phyloP scores from a whole-genome alignment of 2,888 invertebrate genomes.

The Carpatolechia fugitivella region DNA sequence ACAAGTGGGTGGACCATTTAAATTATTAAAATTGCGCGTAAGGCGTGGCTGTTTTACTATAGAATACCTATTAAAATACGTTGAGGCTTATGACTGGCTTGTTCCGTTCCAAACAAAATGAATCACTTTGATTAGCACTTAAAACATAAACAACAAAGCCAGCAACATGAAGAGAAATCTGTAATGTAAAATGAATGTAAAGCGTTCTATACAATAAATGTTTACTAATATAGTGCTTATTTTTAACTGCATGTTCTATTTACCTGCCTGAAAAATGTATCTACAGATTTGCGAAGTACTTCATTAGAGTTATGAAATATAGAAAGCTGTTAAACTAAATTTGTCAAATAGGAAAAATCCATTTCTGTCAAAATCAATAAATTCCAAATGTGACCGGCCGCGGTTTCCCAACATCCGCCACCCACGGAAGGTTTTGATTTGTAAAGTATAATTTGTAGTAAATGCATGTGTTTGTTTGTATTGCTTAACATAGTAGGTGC shows the following conservation, averaged over 20 bases:
- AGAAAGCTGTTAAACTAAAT: neutral
- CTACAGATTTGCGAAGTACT: too few species aligned
- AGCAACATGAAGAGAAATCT: too few species aligned
- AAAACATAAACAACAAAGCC: neutral
- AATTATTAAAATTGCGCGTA: neutral
- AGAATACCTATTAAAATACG: neutral
- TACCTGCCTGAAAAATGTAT: too few species aligned
- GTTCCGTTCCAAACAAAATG: neutral
- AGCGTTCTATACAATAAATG: too few species aligned
- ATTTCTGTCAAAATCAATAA: constrained; percentile 40
- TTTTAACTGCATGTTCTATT: too few species aligned
- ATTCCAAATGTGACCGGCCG: constrained; percentile 42
- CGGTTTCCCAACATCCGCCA: constrained; percentile 51
- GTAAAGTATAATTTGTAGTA: constrained; percentile 21
- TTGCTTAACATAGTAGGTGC: neutral
- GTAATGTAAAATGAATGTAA: too few species aligned
- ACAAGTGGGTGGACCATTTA: neutral
- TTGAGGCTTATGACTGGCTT: neutral
- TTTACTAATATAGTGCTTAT: too few species aligned
- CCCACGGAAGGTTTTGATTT: constrained; percentile 39
- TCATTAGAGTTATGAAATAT: neutral
- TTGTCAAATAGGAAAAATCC: constrained; percentile 1
- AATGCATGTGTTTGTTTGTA: constrained; percentile 18
- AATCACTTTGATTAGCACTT: neutral
- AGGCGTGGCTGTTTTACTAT: neutral